phyloP scores from a whole-genome alignment of 2,113 vertebrate species.

The Emydura subglobosa region DNA sequence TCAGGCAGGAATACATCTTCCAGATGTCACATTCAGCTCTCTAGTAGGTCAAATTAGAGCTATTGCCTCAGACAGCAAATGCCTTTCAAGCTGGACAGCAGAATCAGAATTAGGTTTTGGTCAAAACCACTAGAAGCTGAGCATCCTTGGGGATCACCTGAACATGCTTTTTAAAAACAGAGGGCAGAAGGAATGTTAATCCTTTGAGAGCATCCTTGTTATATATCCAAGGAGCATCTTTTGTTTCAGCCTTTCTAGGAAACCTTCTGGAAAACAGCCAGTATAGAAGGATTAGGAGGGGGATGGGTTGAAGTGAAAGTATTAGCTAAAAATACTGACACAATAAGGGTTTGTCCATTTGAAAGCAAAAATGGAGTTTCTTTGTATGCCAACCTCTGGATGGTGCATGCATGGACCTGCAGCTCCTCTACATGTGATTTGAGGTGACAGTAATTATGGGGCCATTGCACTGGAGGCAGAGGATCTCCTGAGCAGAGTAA shows the following conservation, averaged over 20 bases:
- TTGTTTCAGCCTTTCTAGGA: conserved; percentile 63
- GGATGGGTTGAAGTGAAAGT: neutral
- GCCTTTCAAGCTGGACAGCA: accelerated
- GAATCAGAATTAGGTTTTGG: neutral
- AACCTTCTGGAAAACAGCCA: conserved; percentile 62
- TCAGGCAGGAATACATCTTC: neutral
- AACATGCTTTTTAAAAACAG: accelerated
- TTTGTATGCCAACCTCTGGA: neutral
- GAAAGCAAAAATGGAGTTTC: neutral
- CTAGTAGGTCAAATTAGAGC: accelerated
- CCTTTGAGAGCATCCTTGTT: neutral
- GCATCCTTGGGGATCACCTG: neutral
- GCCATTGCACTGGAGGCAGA: conserved; percentile 36
- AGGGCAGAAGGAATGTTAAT: neutral
- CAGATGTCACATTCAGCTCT: neutral
- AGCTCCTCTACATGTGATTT: neutral
- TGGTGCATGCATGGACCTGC: neutral
- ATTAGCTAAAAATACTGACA: conserved; percentile 20
- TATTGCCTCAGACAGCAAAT: neutral
- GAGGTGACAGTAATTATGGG: conserved; percentile 49
- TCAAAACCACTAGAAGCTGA: neutral
- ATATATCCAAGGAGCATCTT: conserved; percentile 21
- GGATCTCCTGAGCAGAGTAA: conserved; percentile 34
- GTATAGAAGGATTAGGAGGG: neutral
- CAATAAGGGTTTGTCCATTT: accelerated